Evolutionary conservation across 2,888 invertebrate genomes (phyloP).

Genomic region (Scaptomyza parva): DNA sequence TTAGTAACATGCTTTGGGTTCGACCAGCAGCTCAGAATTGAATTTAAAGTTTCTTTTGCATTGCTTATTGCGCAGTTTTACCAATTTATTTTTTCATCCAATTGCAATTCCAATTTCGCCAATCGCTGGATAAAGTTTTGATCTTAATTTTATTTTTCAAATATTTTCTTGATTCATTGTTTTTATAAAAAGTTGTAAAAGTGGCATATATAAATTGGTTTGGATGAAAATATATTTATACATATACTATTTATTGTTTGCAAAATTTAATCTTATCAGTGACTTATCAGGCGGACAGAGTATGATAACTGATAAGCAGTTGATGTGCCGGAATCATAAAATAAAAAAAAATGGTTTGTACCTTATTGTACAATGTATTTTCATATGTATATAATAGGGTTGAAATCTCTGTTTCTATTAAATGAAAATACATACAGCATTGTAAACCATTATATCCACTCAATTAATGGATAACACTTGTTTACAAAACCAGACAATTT

Average conservation of each 20-base stretch:
- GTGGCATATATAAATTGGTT: neutral
- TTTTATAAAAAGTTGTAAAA: slow-evolving; percentile 17
- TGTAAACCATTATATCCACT: too few relatives aligned
- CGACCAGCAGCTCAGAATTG: too few relatives aligned
- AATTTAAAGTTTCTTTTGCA: too few relatives aligned
- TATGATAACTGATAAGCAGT: slow-evolving; percentile 30
- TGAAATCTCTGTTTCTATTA: too few relatives aligned
- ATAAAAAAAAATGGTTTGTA: too few relatives aligned
- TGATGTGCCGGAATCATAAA: too few relatives aligned
- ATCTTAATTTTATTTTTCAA: slow-evolving; percentile 26
- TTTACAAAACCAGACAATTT: too few relatives aligned
- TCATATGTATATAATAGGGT: too few relatives aligned
- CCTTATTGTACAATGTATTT: too few relatives aligned
- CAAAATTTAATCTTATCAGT: slow-evolving; percentile 35
- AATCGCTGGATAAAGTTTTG: slow-evolving; percentile 18
- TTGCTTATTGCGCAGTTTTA: slow-evolving; percentile 20
- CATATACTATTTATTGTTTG: neutral
- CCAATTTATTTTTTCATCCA: slow-evolving; percentile 13
- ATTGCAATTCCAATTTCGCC: slow-evolving; percentile 18
- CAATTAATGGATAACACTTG: too few relatives aligned
- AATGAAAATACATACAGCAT: too few relatives aligned
- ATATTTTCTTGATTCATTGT: slow-evolving; percentile 30
- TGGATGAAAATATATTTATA: neutral
- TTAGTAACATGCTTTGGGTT: too few relatives aligned
- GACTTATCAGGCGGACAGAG: slow-evolving; percentile 41